These are phyloP conservation scores for Chaunax sp. DNA, from an alignment of 2,797 vertebrate genomes.

Conservation along the genomic window DNA sequence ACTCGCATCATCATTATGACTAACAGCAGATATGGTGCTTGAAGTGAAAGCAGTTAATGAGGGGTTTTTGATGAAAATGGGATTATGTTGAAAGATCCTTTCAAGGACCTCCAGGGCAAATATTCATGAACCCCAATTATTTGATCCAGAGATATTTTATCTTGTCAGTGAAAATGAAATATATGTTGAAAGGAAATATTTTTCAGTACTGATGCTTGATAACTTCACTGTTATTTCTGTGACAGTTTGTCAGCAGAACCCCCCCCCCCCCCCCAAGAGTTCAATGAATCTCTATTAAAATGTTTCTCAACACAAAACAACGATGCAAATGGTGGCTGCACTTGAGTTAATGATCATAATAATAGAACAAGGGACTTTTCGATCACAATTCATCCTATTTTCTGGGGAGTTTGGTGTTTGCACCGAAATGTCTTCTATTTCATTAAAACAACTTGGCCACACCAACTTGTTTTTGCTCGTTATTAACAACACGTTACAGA, in stretches of 20 bases:
- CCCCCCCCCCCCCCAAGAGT: too few relatives aligned
- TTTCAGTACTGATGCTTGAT: conserved; percentile 4
- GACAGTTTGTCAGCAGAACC: too few relatives aligned
- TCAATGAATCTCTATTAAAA: too few relatives aligned
- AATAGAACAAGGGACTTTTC: too few relatives aligned
- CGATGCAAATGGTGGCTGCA: neutral
- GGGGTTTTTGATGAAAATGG: conserved; percentile 24
- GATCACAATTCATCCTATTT: neutral
- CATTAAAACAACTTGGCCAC: neutral
- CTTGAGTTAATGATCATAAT: neutral
- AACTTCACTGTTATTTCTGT: neutral
- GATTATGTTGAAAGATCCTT: conserved; percentile 37
- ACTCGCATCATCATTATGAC: conserved; percentile 53
- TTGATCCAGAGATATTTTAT: conserved; percentile 19
- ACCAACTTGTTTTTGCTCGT: neutral
- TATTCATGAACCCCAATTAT: conserved; percentile 39
- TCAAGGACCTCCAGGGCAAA: conserved; percentile 16
- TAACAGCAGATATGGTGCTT: conserved; percentile 47
- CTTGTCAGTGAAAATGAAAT: conserved; percentile 25
- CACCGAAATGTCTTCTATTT: neutral
- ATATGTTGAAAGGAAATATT: conserved; percentile 14
- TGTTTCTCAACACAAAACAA: too few relatives aligned
- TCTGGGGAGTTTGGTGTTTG: conserved; percentile 4
- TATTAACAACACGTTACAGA: too few relatives aligned
- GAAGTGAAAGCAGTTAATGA: conserved; percentile 54